phyloP scores from a whole-genome alignment of 2,888 invertebrate species.

The Philereme transversata region DNA sequence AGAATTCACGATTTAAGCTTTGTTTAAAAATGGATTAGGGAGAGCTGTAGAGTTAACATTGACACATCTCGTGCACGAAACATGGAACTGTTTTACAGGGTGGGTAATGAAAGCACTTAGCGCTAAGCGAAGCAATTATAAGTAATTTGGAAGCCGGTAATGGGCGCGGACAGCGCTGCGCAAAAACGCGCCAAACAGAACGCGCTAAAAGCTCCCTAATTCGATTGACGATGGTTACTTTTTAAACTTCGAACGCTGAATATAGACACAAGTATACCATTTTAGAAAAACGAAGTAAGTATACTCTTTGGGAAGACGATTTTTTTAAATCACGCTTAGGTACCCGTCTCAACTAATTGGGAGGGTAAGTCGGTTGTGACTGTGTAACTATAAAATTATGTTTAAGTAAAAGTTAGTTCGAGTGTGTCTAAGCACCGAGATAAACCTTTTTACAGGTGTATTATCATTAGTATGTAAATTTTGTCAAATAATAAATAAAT shows the following conservation, averaged over 20 bases:
- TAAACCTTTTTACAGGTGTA: too few species aligned
- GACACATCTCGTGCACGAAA: conserved; percentile 56
- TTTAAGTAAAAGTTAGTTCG: too few species aligned
- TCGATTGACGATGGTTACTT: conserved; percentile 77
- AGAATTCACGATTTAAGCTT: conserved; percentile 31
- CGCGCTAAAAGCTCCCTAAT: conserved; percentile 83
- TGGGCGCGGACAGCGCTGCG: conserved; percentile 80
- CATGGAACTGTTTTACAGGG: conserved; percentile 65
- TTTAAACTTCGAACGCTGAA: conserved; percentile 63
- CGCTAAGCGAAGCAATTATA: conserved; percentile 83
- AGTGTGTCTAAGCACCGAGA: too few species aligned
- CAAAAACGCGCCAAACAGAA: conserved; percentile 81
- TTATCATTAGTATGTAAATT: too few species aligned
- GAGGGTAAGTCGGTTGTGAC: too few species aligned
- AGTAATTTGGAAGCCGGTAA: conserved; percentile 80
- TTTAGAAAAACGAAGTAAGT: background rate
- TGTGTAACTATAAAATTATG: too few species aligned
- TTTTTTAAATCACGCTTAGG: background rate
- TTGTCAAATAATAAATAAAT: too few species aligned
- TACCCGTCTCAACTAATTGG: too few species aligned
- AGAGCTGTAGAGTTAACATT: conserved; percentile 57
- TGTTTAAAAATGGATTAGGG: conserved; percentile 56
- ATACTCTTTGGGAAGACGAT: background rate
- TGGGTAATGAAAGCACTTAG: conserved; percentile 82
- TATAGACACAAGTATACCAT: conserved; percentile 45